Evolutionary conservation across 2,797 vertebrate species (phyloP), one percentile per base, ranked within the genome.

Genomic region (Allobates femoralis): DNA sequence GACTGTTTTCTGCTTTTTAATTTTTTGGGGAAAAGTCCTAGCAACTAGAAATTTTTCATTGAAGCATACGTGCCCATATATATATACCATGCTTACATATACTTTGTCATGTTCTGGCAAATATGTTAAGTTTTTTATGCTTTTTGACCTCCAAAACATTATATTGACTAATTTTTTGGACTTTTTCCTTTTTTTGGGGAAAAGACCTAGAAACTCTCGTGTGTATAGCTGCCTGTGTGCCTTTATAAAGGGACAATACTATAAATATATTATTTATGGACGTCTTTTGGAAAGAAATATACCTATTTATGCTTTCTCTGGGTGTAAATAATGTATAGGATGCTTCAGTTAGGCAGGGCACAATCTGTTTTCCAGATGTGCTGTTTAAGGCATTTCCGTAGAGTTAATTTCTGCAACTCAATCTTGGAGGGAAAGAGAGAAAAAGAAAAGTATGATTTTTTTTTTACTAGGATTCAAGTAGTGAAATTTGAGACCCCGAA

Each of bases 201-300:
- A 37, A 37, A 69, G 19, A 34, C 23, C 7, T 37, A 10, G 19
- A 37, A 23, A 23, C n/a, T 2, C 23, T 34, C 51, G 23, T 46
- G 34, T 60, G 1, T 71, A 0, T 16, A 19, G 15, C 12, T 18
- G 6, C 19, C 19, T n/a, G 11, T 12, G 15, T 58, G n/a, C 41
- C 19, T 19, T 18, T 50, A 16, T n/a, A 3, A 66, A 3, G 32
- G 26, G 41, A 66, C 82, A 76, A 77, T 77, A 56, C 21, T 1
- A 11, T 5, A 37, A 30, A 85, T 85, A 30, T 80, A 85, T 85
- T 62, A 85, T 85, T 80, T 85, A 85, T 85, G 80, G 30, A 11
- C 7, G 23, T 46, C 18, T 34, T 30, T 3, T n/a, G 74, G 74
- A 60, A 56, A 58, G 60, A 71, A 46, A 60, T 77, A 64, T 66